Conservation (phyloP, 2,797 vertebrate genomes). For the Gobio occitaniae region DNA sequence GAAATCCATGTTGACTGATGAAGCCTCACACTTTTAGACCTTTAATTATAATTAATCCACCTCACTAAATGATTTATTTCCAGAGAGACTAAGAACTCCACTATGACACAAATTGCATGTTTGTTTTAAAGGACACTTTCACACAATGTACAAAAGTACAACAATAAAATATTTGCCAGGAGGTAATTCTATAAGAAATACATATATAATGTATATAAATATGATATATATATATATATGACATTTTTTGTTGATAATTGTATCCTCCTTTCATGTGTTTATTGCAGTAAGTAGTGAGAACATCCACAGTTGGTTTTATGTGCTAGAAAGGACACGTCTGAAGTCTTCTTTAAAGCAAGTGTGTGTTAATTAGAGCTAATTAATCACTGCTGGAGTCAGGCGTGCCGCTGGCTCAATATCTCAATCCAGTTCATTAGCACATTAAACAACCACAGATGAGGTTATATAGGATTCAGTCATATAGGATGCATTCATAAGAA, state of each 20-base stretch:
- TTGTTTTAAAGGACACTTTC: not conserved
- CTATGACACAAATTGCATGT: not conserved
- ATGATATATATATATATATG: too few species aligned
- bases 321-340: not conserved
- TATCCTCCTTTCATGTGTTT: not conserved
- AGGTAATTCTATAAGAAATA: not conserved
- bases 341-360: conserved; percentile 39
- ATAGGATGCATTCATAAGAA: not conserved
- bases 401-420: conserved; percentile 37
- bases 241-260: not conserved
- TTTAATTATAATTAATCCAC: not conserved
- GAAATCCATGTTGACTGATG: not conserved
- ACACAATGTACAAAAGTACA: not conserved
- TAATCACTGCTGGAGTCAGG: conserved; percentile 51
- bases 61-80: not conserved
- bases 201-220: too few species aligned
- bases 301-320: not conserved
- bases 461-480: not conserved
- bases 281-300: not conserved
- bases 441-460: not conserved
- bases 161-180: not conserved
- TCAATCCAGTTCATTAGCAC: conserved; percentile 37
- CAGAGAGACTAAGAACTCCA: not conserved
- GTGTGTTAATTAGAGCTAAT: conserved; percentile 58
- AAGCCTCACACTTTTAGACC: not conserved